These are phyloP conservation scores for Phymorhynchus buccinoides DNA, from an alignment of 1,140 invertebrate species.

Conservation along the genomic window DNA sequence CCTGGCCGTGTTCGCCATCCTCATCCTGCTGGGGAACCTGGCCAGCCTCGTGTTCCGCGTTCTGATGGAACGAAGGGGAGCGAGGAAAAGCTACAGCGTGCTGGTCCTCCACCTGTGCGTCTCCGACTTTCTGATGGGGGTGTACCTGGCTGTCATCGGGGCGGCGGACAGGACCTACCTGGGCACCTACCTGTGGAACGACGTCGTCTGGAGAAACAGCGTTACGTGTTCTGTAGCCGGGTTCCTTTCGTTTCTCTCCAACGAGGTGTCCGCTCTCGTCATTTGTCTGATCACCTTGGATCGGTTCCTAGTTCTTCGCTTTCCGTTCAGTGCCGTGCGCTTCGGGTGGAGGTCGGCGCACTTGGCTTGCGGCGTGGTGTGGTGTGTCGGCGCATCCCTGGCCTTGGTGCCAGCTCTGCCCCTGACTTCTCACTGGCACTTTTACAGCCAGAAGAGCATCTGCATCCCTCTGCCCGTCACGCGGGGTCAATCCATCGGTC, in stretches of 20 bases:
- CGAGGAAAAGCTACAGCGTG: neutral
- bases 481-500: slow-evolving; percentile 21
- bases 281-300: slow-evolving; percentile 58
- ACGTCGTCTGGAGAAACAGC: neutral
- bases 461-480: slow-evolving; percentile 53
- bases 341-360: slow-evolving; percentile 35
- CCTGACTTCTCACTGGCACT: neutral
- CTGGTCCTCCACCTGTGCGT: neutral
- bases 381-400: slow-evolving; percentile 41
- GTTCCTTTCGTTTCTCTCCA: slow-evolving; percentile 56
- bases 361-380: slow-evolving; percentile 27
- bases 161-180: neutral
- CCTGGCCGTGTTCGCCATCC: neutral
- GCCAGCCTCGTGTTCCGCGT: neutral
- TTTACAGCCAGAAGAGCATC: slow-evolving; percentile 46
- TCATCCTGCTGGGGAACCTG: neutral
- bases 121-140: too few relatives aligned
- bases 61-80: neutral
- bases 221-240: slow-evolving; percentile 46
- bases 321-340: slow-evolving; percentile 51
- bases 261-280: slow-evolving; percentile 53
- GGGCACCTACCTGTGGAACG: neutral
- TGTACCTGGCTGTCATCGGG: neutral
- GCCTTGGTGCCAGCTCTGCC: slow-evolving; percentile 44
- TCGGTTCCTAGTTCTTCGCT: slow-evolving; percentile 55